Evolutionary conservation across 2,113 vertebrate genomes (phyloP), one percentile per base, ranked within the genome.

Genomic region (Oncorhynchus clarkii): DNA sequence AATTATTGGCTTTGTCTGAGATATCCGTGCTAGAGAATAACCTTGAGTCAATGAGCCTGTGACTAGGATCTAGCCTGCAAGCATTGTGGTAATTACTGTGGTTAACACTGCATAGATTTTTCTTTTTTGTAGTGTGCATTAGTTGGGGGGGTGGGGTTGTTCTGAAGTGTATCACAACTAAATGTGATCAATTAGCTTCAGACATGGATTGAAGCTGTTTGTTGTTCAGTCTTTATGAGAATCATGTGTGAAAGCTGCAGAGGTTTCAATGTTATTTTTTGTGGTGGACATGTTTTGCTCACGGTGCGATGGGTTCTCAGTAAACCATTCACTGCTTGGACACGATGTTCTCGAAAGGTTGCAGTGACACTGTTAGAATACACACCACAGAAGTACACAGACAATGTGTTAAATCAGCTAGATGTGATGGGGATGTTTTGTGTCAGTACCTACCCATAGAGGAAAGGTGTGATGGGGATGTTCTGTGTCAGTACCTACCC

Each of bases 1-100:
- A 18, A 68, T 68, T 68, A 68, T 68, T 34, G 67, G 67, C 67
- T 68, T 29, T 18, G 29, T 68, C 67, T n/a, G 67, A 45, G 67
- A 68, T 68, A 68, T 68, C 67, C 31, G 3, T 68, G 67, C 67
- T 27, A 20, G 29, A 34, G 67, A 68, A 68, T 68, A 45, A 68
- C 67, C 67, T 68, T 68, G 67, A 39, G 31, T 13, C 29, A 34
- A 68, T 39, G 31, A 68, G 29, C 18, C 29, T n/a, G 16, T 68
- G 29, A 39, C 31, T 31, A 34, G 7, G 16, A 16, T 20, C 31
- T 12, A 34, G 67, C 29, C 67, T 34, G 31, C 67, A 39, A 62
- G 59, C 14, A 16, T 68, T 34, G 31, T 68, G 18, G 27, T 68
- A 68, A 68, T 68, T 31, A 14, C 67, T 68, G 67, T 39, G 31